Base-by-base conservation (phyloP, 2,113 vertebrate species). In the Varanus komodoensis region DNA sequence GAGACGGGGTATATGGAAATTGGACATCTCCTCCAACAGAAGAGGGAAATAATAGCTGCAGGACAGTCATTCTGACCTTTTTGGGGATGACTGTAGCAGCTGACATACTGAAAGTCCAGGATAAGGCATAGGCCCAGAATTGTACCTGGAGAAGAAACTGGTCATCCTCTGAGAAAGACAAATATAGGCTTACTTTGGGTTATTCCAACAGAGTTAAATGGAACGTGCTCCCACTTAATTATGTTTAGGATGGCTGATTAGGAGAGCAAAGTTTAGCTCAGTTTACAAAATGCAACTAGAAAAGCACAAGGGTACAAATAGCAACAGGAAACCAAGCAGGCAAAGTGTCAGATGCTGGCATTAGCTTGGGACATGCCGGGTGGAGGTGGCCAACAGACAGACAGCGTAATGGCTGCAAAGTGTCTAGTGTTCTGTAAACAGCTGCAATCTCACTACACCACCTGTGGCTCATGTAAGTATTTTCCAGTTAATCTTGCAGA, bases 241-340 rank as follows among this genome's bases (percentile, higher is more conserved):
- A 1, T 67, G 64, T 50, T 21, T 44, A 50, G 61, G 23, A 38
- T 82, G 57, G 80, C 38, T 84, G 38, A 29, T 69, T 48, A 69
- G 12, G 25, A 79, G 23, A 29, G 9, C 11, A 78, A 50, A 25
- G 11, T 79, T 34, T 52, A 52, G n/a, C 77, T 80, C 38, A 27
- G 34, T 15, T 52, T 34, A 54, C 73, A 15, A 54, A 57, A 86
- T 27, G 27, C 90, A 71, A 64, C 87, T 87, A 89, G 84, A 84
- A 50, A 38, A 90, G 74, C 74, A 67, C 67, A 6, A 1, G 23
- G 57, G 38, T 84, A 67, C 86, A 79, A 50, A 50, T 4, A 27
- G 44, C 23, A 27, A 25, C 2, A 17, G 11, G 8, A 32, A 27
- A 6, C 21, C 2, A 38, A 64, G 61, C n/a, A 11, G 23, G 25